These are phyloP conservation scores for Heliothis peltigera DNA, from an alignment of 2,888 invertebrate species.

Conservation along the genomic window DNA sequence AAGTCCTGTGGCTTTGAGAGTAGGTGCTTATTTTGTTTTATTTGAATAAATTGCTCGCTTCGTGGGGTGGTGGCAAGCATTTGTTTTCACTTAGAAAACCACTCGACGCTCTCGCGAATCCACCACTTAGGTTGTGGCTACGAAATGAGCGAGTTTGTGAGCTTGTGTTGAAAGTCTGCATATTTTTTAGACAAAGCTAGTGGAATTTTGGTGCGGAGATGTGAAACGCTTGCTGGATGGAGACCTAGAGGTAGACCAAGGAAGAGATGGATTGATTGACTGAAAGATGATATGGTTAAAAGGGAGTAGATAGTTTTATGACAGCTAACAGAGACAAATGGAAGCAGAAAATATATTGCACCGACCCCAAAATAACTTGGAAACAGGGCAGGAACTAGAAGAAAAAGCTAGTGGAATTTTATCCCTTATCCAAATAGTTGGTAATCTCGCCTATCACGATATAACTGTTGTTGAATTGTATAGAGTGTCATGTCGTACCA, in stretches of 20 bases:
- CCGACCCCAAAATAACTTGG: too few relatives aligned
- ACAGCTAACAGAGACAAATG: too few relatives aligned
- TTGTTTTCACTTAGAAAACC: slow-evolving; percentile 80
- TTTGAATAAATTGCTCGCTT: slow-evolving; percentile 76
- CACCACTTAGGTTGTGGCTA: slow-evolving; percentile 61
- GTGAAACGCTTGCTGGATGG: too few relatives aligned
- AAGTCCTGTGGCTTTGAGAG: slow-evolving; percentile 54
- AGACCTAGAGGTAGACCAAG: too few relatives aligned
- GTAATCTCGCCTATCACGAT: too few relatives aligned
- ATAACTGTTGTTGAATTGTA: background rate
- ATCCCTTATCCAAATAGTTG: too few relatives aligned
- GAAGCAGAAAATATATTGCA: too few relatives aligned
- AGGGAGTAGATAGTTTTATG: too few relatives aligned
- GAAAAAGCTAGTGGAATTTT: too few relatives aligned
- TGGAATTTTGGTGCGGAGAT: background rate
- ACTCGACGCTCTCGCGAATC: slow-evolving; percentile 66
- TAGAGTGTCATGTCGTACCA: background rate
- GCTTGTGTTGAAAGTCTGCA: background rate
- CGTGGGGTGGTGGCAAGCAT: slow-evolving; percentile 70
- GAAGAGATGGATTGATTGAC: too few relatives aligned
- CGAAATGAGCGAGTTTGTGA: slow-evolving; percentile 42
- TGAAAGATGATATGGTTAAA: too few relatives aligned
- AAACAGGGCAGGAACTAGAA: too few relatives aligned
- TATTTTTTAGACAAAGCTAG: background rate
- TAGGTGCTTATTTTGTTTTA: slow-evolving; percentile 68